A percentile compares a stretch with the other conserved stretches of the same genome.
phyloP scores from a whole-genome alignment of 2,113 vertebrate species.

The Nicator chloris region DNA sequence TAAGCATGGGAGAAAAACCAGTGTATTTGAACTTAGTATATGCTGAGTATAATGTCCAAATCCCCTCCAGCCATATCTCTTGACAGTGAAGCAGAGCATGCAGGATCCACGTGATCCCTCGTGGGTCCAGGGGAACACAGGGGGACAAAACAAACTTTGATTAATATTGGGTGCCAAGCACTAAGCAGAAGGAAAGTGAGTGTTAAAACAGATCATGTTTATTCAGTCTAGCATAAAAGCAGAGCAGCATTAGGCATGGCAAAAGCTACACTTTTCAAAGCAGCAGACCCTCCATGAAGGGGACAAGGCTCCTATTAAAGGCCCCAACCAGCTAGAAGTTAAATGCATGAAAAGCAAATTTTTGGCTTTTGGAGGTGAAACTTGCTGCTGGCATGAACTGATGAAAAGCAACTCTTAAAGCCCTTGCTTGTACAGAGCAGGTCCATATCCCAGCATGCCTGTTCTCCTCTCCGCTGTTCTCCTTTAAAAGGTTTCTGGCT shows the following conservation, averaged over 20 bases:
- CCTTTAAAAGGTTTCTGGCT: background rate
- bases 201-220: background rate
- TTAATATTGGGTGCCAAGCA: background rate
- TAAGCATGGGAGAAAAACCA: background rate
- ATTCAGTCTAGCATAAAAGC: background rate
- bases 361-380: background rate
- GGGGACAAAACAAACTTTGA: background rate
- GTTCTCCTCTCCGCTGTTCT: background rate
- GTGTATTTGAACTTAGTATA: background rate
- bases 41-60: background rate
- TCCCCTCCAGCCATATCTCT: background rate
- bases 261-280: background rate
- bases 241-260: background rate
- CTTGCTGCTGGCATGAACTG: background rate
- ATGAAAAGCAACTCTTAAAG: background rate
- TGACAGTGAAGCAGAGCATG: background rate
- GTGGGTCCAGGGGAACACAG: background rate
- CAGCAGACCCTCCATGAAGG: background rate
- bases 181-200: background rate
- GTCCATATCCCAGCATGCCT: background rate
- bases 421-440: background rate
- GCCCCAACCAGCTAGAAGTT: background rate
- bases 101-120: background rate
- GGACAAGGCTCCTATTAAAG: background rate
- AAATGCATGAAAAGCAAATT: background rate